Evolutionary conservation across 2,113 vertebrate genomes (phyloP).

Genomic region (Rhinolophus sinicus): DNA sequence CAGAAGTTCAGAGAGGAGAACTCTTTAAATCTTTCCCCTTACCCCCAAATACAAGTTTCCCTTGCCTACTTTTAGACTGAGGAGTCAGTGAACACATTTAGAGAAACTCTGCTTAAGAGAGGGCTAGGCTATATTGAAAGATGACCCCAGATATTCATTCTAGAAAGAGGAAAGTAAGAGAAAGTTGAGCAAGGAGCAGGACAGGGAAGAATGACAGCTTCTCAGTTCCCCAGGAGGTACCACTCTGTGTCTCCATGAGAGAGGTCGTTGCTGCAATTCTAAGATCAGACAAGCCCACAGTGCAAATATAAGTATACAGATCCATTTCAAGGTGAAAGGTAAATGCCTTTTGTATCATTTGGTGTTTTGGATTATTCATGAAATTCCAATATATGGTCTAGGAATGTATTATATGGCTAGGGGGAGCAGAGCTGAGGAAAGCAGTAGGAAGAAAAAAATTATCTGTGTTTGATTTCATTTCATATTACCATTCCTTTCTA

Average conservation of each 20-base stretch:
- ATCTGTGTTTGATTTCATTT: neutral
- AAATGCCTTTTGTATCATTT: neutral
- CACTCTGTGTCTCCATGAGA: rapidly evolving
- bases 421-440: neutral
- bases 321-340: neutral
- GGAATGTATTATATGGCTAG: neutral
- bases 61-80: neutral
- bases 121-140: neutral
- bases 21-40: neutral
- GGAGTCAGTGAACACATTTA: neutral
- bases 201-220: neutral
- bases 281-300: neutral
- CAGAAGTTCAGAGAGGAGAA: neutral
- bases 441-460: neutral
- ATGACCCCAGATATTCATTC: neutral
- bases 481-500: neutral
- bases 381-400: neutral
- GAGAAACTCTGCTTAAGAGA: neutral
- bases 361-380: neutral
- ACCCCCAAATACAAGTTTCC: neutral
- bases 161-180: neutral
- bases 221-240: neutral
- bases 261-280: neutral
- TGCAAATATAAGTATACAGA: neutral
- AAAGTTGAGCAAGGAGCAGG: neutral